Base-by-base conservation (phyloP, 2,888 invertebrate species). In the Rhagonycha lutea region DNA sequence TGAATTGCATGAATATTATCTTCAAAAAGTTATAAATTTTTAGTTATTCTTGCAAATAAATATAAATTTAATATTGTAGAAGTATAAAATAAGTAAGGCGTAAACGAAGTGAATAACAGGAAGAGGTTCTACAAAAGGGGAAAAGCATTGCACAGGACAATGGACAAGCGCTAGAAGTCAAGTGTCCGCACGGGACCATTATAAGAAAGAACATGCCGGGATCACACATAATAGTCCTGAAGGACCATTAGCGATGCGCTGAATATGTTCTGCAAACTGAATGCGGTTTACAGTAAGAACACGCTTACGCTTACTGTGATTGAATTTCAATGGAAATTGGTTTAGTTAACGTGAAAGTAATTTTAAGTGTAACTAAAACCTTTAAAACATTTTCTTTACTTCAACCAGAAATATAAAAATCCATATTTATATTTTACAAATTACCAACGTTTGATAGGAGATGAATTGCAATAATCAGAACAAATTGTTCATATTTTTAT, bases 161-260 rank as follows among this genome's bases (percentile, higher is more conserved):
- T 79, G 77, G 80, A 71, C 77, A 74, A 77, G 77, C 79, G 78
- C 73, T 68, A 72, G 78, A 76, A 81, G 81, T 82, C 81, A 80
- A 83, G 83, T 82, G 81, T 78, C 80, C 79, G 80, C 82, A 81
- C 82, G 83, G 80, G 83, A 69, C 83, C 83, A 81, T 80, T 81
- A 82, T 82, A 83, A 81, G 81, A 80, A 81, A 80, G 73, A 80
- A 79, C 81, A 74, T 78, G 79, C 77, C 78, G 76, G 80, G 78
- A 80, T 80, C 81, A 78, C 80, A 78, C 77, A 81, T 82, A 81
- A 81, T 82, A 78, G 80, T 75, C 78, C 68, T 81, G 80, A 79
- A 82, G 80, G 80, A 79, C 82, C 82, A 80, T 82, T 81, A 81
- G 79, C 76, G 79, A 72, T 73, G 69, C 74, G 68, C 68, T 79